These are phyloP conservation scores for Atractosteus spatula DNA, from an alignment of 2,113 vertebrate genomes.

Conservation along the genomic window DNA sequence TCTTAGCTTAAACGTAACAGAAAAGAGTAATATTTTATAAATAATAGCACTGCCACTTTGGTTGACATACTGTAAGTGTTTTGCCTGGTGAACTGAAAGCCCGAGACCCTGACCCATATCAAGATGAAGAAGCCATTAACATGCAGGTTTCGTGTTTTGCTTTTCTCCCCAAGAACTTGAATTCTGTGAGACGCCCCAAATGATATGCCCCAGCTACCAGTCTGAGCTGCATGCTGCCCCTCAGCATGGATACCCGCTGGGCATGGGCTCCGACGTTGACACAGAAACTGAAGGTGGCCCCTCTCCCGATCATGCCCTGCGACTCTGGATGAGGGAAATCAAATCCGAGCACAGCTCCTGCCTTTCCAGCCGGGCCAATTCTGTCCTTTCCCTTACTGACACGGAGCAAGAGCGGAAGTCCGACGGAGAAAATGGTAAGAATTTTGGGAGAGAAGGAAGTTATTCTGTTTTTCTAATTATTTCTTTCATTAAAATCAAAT, in stretches of 20 bases:
- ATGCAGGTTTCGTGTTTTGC: background rate
- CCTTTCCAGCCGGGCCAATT: slow-evolving; percentile 91
- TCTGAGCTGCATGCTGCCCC: slow-evolving; percentile 69
- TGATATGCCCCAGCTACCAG: slow-evolving; percentile 82
- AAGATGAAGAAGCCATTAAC: too few species aligned
- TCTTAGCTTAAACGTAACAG: too few species aligned
- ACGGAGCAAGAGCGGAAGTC: slow-evolving; percentile 95
- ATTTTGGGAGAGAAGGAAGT: slow-evolving; percentile 6
- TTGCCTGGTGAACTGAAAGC: too few species aligned
- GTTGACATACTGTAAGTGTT: too few species aligned
- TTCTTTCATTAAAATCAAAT: too few species aligned
- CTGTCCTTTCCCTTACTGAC: slow-evolving; percentile 89
- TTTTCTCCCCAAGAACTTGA: slow-evolving; percentile 77
- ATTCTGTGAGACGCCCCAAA: slow-evolving; percentile 80
- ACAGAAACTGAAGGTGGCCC: slow-evolving; percentile 85
- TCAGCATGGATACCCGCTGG: slow-evolving; percentile 77
- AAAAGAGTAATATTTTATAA: too few species aligned
- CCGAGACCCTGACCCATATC: too few species aligned
- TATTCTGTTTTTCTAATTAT: background rate
- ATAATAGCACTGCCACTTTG: too few species aligned
- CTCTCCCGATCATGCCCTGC: slow-evolving; percentile 79
- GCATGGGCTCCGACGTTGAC: slow-evolving; percentile 83
- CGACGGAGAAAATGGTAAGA: slow-evolving; percentile 91
- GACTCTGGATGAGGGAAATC: slow-evolving; percentile 90
- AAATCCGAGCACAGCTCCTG: slow-evolving; percentile 94